Evolutionary conservation across 2,888 invertebrate genomes (phyloP).

Genomic region (Steinernema scapterisci): DNA sequence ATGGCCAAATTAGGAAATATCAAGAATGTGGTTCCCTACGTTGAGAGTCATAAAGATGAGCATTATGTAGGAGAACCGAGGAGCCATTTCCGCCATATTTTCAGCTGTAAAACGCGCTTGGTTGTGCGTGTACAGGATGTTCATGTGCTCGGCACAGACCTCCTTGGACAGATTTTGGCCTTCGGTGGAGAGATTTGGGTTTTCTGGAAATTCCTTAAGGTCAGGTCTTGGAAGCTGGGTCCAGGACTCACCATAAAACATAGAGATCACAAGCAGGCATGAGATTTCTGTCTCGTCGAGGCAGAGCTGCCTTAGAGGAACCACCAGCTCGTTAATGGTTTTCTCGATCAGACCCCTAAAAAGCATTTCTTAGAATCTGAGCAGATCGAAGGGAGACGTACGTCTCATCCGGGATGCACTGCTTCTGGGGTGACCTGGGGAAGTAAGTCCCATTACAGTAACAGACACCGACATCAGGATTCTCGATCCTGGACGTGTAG

Average conservation of each 20-base stretch:
- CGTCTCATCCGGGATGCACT: conserved; percentile 41
- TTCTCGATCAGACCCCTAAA: conserved; percentile 45
- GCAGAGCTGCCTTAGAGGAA: conserved; percentile 51
- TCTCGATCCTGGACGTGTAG: conserved; percentile 25
- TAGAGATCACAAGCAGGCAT: conserved; percentile 38
- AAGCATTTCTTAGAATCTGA: too few relatives aligned
- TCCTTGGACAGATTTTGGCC: conserved; percentile 33
- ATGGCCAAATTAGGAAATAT: not conserved
- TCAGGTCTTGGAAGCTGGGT: not conserved
- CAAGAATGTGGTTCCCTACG: conserved; percentile 17
- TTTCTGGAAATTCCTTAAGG: conserved; percentile 11
- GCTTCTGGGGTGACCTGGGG: conserved; percentile 43
- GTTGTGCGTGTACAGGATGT: conserved; percentile 35
- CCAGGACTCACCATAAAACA: conserved; percentile 25
- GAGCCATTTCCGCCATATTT: not conserved
- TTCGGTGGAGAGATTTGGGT: conserved; percentile 31
- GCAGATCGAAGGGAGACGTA: conserved; percentile 13
- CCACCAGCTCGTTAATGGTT: conserved; percentile 52
- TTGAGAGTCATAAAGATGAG: conserved; percentile 17
- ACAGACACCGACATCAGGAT: conserved; percentile 58
- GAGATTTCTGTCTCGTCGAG: conserved; percentile 59
- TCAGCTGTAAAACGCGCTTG: not conserved
- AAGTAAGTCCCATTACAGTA: conserved; percentile 64
- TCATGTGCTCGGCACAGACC: conserved; percentile 36
- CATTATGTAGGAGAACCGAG: conserved; percentile 23